These are phyloP conservation scores for Meteorus colon DNA, from an alignment of 2,888 invertebrate genomes.

Conservation along the genomic window DNA sequence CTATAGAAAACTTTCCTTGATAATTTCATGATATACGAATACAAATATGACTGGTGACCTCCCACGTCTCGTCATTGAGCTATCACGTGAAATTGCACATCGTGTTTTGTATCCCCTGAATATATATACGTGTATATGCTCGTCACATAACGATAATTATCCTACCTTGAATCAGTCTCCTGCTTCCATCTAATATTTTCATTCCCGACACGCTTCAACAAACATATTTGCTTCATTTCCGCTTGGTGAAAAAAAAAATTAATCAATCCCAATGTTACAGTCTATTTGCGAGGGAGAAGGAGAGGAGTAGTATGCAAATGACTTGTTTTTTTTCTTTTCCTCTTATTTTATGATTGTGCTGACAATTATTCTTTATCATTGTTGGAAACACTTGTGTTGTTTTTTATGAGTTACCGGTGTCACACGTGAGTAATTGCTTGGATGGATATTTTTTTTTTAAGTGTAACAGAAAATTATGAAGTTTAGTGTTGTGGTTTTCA, in stretches of 20 bases:
- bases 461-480: too few relatives aligned
- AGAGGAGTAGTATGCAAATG: background rate
- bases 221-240: background rate
- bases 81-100: conserved; percentile 32
- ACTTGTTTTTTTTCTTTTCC: background rate
- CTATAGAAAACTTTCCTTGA: conserved; percentile 17
- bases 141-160: conserved; percentile 17
- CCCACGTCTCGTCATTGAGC: conserved; percentile 37
- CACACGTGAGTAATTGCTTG: too few relatives aligned
- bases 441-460: too few relatives aligned
- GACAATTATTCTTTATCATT: too few relatives aligned
- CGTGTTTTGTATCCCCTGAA: conserved; percentile 5
- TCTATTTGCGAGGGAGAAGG: background rate
- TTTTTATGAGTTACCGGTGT: too few relatives aligned
- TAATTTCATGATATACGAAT: conserved; percentile 22
- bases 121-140: background rate
- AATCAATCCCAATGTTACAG: background rate
- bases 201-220: conserved; percentile 1
- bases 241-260: conserved; percentile 1
- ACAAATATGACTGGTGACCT: conserved; percentile 29
- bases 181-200: background rate
- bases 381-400: too few relatives aligned
- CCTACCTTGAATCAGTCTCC: conserved; percentile 25
- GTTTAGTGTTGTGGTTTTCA: too few relatives aligned
- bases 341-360: background rate